Conservation (phyloP, 2,113 vertebrate genomes). For the Tympanuchus pallidicinctus region DNA sequence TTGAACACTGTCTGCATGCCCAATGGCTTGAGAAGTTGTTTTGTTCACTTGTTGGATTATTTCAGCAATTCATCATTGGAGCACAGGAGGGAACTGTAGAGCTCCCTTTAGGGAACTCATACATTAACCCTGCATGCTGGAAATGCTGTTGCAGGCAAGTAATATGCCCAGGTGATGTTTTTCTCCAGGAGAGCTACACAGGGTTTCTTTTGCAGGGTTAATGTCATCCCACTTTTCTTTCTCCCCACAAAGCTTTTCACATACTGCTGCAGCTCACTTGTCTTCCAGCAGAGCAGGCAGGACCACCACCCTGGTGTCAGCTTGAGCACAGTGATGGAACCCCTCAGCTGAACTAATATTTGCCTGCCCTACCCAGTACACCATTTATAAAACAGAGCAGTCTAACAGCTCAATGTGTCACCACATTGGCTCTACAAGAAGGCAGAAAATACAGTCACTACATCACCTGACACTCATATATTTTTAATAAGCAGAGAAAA, state of each 20-base stretch:
- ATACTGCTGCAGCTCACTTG: background rate
- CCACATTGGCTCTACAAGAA: background rate
- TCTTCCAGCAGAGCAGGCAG: background rate
- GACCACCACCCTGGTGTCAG: background rate
- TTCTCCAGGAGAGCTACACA: background rate
- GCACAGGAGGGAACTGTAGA: background rate
- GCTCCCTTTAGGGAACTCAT: background rate
- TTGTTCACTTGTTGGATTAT: background rate
- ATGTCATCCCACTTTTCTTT: background rate
- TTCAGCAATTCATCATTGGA: background rate
- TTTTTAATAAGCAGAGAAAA: background rate
- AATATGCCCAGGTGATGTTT: background rate
- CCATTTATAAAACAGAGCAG: background rate
- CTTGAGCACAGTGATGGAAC: background rate
- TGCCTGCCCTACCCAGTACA: background rate
- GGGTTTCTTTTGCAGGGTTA: background rate
- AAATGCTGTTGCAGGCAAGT: background rate
- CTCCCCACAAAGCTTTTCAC: background rate
- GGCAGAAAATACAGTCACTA: background rate
- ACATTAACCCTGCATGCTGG: background rate
- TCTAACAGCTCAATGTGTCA: background rate
- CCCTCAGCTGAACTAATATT: background rate
- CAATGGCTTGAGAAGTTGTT: fast-evolving
- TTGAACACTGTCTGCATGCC: background rate
- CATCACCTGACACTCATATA: background rate